Base-by-base conservation (phyloP, 2,888 invertebrate genomes). In the Stomorhina lunata region DNA sequence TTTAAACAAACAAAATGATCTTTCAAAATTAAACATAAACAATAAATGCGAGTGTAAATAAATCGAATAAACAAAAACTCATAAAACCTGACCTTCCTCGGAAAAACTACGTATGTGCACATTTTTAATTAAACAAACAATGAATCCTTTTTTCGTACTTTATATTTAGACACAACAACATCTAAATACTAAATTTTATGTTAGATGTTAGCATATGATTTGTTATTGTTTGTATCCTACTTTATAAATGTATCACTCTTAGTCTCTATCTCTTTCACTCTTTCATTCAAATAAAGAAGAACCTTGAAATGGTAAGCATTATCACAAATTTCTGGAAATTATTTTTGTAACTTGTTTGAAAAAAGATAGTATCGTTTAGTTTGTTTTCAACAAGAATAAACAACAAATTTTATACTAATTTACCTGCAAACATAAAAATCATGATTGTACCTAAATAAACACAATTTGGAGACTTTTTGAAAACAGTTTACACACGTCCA, bases 391-490 rank as follows among this genome's bases (percentile, higher is more conserved):
- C 55, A 9, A 10, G 15, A 55, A 55, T 5, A 34, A 50, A 59
- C 10, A 72, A 34, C 69, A 59, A 50, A 61, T 61, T 22, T 22
- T 45, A 22, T 37, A 61, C 48, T 48, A 61, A 61, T 72, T 72
- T 72, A 72, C 72, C 72, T 61, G 72, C 22, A 61, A 48, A 22
- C 59, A 59, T 32, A 25, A 59, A 45, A 12, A 57, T 72, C 59
- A 59, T 48, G 59, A 61, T 32, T 37, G 25, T 72, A 32, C 59
- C 72, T 37, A 59, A 37, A 37, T 48, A 34, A 72, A 50, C 37
- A 25, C 1, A 22, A 32, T 72, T 72, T 61, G 72, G 59, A 72
- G 59, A 72, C 37, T 40, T 59, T 17, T 61, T 53, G n/a, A n/a
- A n/a, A n/a, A n/a, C n/a, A n/a, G n/a, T n/a, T n/a, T n/a, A n/a